phyloP scores from a whole-genome alignment of 2,113 vertebrate genomes.

The Callipepla californica region DNA sequence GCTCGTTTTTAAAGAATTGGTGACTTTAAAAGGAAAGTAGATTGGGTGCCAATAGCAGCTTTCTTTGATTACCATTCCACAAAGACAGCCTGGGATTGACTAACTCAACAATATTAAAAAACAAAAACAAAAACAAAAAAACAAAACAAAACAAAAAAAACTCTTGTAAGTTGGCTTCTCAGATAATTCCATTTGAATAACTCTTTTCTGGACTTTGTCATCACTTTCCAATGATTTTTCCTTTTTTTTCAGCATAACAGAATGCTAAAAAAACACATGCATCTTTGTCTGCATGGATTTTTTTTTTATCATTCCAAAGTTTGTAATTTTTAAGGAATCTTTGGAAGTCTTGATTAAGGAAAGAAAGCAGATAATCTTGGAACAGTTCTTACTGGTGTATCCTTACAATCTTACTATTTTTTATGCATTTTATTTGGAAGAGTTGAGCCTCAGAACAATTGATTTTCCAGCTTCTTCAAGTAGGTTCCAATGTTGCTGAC shows the following conservation, averaged over 20 bases:
- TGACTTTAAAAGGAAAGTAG: not conserved
- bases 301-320: not conserved
- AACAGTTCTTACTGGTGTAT: not conserved
- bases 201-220: not conserved
- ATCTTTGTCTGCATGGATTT: not conserved
- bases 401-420: not conserved
- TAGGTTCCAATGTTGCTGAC: not conserved
- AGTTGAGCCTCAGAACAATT: not conserved
- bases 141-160: not conserved
- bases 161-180: not conserved
- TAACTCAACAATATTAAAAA: not conserved
- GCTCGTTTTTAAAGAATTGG: not conserved
- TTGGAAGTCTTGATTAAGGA: not conserved
- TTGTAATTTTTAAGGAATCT: not conserved
- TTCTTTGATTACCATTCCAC: not conserved
- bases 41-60: not conserved
- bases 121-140: not conserved
- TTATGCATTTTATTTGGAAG: not conserved
- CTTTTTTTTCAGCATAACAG: not conserved
- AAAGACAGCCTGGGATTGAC: not conserved
- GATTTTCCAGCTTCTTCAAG: not conserved
- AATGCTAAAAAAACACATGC: not conserved
- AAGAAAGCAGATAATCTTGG: not conserved
- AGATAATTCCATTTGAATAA: not conserved
- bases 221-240: not conserved